Conservation (phyloP, 2,888 invertebrate genomes). For the Melanotus villosus region DNA sequence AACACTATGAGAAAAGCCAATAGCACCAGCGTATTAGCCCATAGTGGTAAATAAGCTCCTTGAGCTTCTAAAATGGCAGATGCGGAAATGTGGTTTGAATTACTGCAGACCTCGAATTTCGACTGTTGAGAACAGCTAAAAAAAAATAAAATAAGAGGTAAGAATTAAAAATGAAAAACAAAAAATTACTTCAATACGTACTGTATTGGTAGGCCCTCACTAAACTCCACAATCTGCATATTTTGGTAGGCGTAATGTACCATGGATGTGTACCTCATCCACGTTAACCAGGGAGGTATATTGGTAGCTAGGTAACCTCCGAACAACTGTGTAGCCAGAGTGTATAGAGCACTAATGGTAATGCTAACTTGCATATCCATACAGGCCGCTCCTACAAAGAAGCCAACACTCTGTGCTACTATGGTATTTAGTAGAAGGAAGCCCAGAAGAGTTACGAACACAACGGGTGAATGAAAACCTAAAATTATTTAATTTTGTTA, state of each 20-base stretch:
- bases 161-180: conserved; percentile 2
- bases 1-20: conserved; percentile 80
- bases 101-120: conserved; percentile 75
- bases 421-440: conserved; percentile 80
- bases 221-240: conserved; percentile 85
- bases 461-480: conserved; percentile 73
- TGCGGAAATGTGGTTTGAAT: conserved; percentile 75
- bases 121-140: conserved; percentile 79
- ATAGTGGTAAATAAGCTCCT: conserved; percentile 76
- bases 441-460: conserved; percentile 79
- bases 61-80: conserved; percentile 78
- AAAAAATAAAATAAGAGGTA: background rate
- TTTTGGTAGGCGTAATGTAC: conserved; percentile 86
- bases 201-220: conserved; percentile 78
- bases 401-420: conserved; percentile 84
- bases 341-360: conserved; percentile 83
- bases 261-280: conserved; percentile 83
- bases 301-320: conserved; percentile 83
- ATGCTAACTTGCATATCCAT: conserved; percentile 85
- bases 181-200: conserved; percentile 66
- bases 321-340: conserved; percentile 82
- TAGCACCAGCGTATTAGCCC: conserved; percentile 82
- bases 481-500: conserved; percentile 27
- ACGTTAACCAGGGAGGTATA: conserved; percentile 81
- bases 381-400: conserved; percentile 84